Evolutionary conservation across 2,888 invertebrate species (phyloP), one percentile per base, ranked within the genome.

Genomic region (Glaucopsyche alexis): DNA sequence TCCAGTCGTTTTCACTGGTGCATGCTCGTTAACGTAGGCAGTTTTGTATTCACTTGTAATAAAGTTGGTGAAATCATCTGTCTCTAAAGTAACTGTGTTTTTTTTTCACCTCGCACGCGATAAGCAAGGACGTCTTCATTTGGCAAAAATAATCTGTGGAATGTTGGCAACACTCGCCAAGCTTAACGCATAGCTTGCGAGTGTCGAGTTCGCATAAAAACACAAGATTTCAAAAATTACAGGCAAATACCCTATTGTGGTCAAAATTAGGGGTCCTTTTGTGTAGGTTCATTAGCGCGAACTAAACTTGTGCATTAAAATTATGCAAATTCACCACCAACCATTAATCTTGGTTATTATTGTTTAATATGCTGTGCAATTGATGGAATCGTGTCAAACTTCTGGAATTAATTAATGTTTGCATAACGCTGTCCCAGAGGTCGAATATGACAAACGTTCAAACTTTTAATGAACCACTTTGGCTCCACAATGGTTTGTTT

Each of bases 281-380:
- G 67, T 60, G 65, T 49, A 49, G 74, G 75, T 77, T 75, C 74
- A 78, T 77, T 76, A 75, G 73, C 72, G 50, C 11, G 65, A 49
- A 66, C 65, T 71, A 79, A 88, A 88, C 89, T 90, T 87, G 83
- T 84, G 83, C 86, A 88, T 89, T 89, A 90, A 87, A 82, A 87
- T 89, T 86, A 88, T 89, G 90, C 91, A 90, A 90, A 91, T 14
- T 72, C 72, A 72, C 42, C 50, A 4, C 16, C 38, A 16, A 66
- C 72, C 65, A 72, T 72, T 72, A 72, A 72, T 72, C 72, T 67
- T 72, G 38, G 29, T 72, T 72, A 65, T 71, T 71, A 45, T 66
- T 69, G 49, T 47, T 49, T 49, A 69, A 69, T 65, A 65, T 69
- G 47, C 29, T 69, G 49, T 19, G 69, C 47, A 69, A 49, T 69